Evolutionary conservation across 35 echinoderm and acorn worm species (phyloP).

Genomic region (Ptychodera flava): DNA sequence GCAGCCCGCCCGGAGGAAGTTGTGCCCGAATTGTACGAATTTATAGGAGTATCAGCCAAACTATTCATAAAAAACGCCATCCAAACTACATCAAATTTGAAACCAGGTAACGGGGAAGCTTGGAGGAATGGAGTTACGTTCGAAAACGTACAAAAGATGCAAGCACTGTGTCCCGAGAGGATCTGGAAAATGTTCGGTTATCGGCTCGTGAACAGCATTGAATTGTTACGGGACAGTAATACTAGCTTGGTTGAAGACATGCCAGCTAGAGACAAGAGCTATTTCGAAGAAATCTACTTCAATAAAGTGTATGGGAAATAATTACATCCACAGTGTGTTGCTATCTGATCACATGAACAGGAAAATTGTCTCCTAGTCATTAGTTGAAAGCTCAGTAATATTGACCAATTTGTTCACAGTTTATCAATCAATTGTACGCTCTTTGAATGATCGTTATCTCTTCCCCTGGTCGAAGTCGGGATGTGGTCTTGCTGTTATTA

Average conservation of each 20-base stretch:
- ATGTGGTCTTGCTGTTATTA: too few species aligned
- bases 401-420: too few species aligned
- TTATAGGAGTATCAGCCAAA: not conserved
- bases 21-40: slow-evolving; percentile 12
- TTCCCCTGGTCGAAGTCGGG: too few species aligned
- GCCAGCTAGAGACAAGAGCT: too few species aligned
- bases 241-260: not conserved
- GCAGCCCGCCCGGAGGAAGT: not conserved
- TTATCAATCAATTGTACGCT: too few species aligned
- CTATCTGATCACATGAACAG: too few species aligned
- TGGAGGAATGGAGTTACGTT: not conserved
- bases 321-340: too few species aligned
- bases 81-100: not conserved
- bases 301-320: too few species aligned
- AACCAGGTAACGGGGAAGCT: not conserved
- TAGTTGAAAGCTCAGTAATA: too few species aligned
- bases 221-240: not conserved
- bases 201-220: not conserved
- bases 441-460: too few species aligned
- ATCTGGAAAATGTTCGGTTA: not conserved
- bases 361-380: too few species aligned
- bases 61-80: not conserved
- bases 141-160: not conserved
- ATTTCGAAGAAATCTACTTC: too few species aligned
- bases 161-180: not conserved